phyloP scores from a whole-genome alignment of 1,140 invertebrate species.

The Pygmarrhopalites habei region DNA sequence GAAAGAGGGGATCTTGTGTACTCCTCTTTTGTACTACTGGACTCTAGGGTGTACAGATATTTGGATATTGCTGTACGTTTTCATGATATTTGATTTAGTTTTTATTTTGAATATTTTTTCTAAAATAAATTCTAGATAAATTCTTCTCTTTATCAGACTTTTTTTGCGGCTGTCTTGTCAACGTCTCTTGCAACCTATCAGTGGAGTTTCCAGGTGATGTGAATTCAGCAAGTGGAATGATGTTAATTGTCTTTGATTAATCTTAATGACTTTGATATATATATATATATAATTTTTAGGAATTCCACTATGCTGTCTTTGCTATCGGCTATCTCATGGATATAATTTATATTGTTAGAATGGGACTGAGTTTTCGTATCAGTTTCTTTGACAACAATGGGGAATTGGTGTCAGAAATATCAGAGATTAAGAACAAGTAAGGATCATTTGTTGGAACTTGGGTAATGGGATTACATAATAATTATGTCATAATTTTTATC shows the following conservation, averaged over 20 bases:
- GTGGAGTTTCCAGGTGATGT: constrained; percentile 4
- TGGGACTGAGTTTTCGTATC: constrained; percentile 12
- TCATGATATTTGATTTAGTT: too few species aligned
- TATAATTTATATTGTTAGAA: constrained; percentile 3
- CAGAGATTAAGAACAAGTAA: constrained; percentile 20
- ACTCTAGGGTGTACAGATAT: neutral
- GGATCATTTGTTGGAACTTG: too few species aligned
- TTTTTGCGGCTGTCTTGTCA: constrained; percentile 1
- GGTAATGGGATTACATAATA: too few species aligned
- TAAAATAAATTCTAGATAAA: neutral
- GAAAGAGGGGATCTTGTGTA: neutral
- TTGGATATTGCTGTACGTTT: neutral
- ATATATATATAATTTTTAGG: too few species aligned
- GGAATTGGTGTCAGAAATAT: constrained; percentile 2
- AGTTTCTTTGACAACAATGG: constrained; percentile 15
- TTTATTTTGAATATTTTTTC: too few species aligned
- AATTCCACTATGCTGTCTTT: neutral
- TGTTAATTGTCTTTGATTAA: too few species aligned
- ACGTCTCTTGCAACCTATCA: constrained; percentile 3
- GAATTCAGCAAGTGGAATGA: too few species aligned
- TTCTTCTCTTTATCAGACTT: constrained; percentile 1
- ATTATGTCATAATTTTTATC: too few species aligned
- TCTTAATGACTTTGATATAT: too few species aligned
- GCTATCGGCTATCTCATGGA: constrained; percentile 9
- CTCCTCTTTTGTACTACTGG: neutral